phyloP scores from a whole-genome alignment of 1,140 invertebrate genomes.

The Zaprionus inermis region DNA sequence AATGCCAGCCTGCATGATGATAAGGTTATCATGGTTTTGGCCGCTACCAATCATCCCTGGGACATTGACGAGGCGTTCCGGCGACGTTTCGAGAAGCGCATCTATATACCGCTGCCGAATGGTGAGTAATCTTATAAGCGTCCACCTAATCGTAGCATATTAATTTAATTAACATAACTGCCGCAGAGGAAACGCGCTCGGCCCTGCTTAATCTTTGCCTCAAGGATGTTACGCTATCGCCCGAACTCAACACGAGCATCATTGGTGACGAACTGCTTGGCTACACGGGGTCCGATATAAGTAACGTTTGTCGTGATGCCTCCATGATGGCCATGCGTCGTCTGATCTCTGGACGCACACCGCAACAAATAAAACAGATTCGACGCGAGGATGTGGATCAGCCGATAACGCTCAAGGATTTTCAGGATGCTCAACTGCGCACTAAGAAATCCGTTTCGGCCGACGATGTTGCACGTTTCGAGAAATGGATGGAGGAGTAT shows the following conservation, averaged over 20 bases:
- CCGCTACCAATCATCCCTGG: slow-evolving; percentile 99
- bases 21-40: slow-evolving; percentile 97
- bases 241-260: slow-evolving; percentile 90
- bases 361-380: slow-evolving; percentile 96
- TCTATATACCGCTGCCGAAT: slow-evolving; percentile 99
- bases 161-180: not conserved
- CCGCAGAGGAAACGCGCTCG: slow-evolving; percentile 90
- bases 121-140: slow-evolving; percentile 84
- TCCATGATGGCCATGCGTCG: slow-evolving; percentile 99
- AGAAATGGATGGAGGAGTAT: slow-evolving; percentile 98
- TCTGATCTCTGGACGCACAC: slow-evolving; percentile 95
- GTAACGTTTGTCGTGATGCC: slow-evolving; percentile 98
- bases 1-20: slow-evolving; percentile 86
- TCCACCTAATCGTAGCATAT: too few relatives aligned
- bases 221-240: slow-evolving; percentile 93
- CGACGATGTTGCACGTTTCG: slow-evolving; percentile 96
- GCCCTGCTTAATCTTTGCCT: slow-evolving; percentile 96
- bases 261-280: slow-evolving; percentile 95
- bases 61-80: slow-evolving; percentile 99
- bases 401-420: slow-evolving; percentile 95
- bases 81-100: slow-evolving; percentile 98
- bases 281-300: slow-evolving; percentile 99
- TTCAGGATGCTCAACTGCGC: slow-evolving; percentile 94
- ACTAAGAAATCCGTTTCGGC: slow-evolving; percentile 97
- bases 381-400: slow-evolving; percentile 97